Conservation (phyloP, 1,140 invertebrate species). For the Ylistrum balloti region DNA sequence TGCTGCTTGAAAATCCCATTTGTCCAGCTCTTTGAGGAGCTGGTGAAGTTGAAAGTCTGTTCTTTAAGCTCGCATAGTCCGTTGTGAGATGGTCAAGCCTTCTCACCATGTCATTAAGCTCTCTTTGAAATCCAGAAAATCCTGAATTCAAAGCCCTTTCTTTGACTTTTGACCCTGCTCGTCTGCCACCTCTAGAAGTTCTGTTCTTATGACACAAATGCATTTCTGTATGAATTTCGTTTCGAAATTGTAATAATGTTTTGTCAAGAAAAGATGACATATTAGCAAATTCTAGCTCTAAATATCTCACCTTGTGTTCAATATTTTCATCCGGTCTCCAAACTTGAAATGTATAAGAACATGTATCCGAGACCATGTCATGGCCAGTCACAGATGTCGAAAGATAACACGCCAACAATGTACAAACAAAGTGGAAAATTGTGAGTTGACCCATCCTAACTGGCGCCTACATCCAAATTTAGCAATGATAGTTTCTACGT, state of each 20-base stretch:
- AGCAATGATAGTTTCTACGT: neutral
- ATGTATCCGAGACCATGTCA: conserved; percentile 39
- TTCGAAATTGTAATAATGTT: conserved; percentile 69
- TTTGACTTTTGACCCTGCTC: conserved; percentile 58
- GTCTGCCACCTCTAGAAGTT: conserved; percentile 57
- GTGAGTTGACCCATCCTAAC: neutral
- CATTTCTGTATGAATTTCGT: conserved; percentile 60
- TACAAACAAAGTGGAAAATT: neutral
- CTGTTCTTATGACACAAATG: conserved; percentile 63
- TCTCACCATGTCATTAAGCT: conserved; percentile 55
- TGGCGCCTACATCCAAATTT: neutral
- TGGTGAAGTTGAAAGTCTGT: conserved; percentile 40
- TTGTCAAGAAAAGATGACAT: conserved; percentile 68
- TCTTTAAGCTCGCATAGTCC: conserved; percentile 20
- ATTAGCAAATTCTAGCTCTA: conserved; percentile 70
- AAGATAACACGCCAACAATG: neutral
- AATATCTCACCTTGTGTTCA: conserved; percentile 66
- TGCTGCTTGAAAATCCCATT: conserved; percentile 56
- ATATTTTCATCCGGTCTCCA: conserved; percentile 77
- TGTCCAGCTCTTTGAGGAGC: conserved; percentile 48
- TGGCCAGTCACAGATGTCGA: neutral
- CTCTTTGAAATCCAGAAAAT: conserved; percentile 63
- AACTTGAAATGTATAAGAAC: conserved; percentile 71
- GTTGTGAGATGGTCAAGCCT: conserved; percentile 44
- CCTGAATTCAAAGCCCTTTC: conserved; percentile 52